phyloP scores from a whole-genome alignment of 2,888 invertebrate species.

The Dicroscelio sp. region DNA sequence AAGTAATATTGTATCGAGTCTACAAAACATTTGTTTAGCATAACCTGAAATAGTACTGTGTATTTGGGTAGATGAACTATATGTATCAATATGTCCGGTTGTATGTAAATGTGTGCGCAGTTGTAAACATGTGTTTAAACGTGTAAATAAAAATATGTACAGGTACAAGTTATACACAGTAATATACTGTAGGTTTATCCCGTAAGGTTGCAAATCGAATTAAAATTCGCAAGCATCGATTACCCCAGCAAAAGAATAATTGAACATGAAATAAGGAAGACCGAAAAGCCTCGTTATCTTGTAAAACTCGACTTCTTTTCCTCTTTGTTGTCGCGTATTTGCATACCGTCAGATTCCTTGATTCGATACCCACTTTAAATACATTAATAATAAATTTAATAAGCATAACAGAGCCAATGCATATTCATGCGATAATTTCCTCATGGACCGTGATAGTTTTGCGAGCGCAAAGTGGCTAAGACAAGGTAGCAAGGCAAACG shows the following conservation, averaged over 20 bases:
- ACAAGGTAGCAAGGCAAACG: constrained; percentile 64
- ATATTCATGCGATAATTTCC: constrained; percentile 88
- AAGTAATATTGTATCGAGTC: no score
- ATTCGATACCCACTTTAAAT: constrained; percentile 89
- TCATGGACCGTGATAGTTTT: constrained; percentile 83
- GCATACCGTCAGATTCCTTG: constrained; percentile 89
- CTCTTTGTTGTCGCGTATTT: constrained; percentile 82
- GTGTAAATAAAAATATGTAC: no score
- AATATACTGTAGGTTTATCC: no score
- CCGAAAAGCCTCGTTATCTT: constrained; percentile 45
- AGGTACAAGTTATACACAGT: no score
- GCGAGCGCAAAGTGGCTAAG: constrained; percentile 70
- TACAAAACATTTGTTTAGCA: no score
- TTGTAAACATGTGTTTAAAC: no score
- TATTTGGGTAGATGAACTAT: no score
- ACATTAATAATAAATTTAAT: constrained; percentile 90
- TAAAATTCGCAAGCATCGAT: constrained; percentile 8
- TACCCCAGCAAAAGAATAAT: constrained; percentile 44
- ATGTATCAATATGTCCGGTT: no score
- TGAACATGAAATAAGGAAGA: constrained; percentile 11
- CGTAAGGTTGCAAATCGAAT: background rate
- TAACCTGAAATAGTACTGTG: no score
- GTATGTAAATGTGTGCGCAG: no score
- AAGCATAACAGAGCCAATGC: constrained; percentile 87
- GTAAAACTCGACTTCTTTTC: constrained; percentile 29